Percentiles rank a stretch among this genome's conserved stretches.
Conservation (phyloP, 2,797 vertebrate species). For the Anguilla obscura region DNA sequence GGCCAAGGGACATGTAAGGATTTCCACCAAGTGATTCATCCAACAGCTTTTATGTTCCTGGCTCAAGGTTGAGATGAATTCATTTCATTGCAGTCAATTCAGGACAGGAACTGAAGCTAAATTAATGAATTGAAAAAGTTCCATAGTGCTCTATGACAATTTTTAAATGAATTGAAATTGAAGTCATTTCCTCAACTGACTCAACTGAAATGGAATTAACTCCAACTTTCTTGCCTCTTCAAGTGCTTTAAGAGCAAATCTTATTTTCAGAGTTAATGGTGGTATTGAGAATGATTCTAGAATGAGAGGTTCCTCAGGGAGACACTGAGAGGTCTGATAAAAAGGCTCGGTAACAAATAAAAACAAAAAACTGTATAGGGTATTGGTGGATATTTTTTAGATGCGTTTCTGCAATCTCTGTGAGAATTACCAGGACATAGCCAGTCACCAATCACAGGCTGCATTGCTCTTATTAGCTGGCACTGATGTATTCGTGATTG, state of each 20-base stretch:
- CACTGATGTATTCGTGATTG: neutral
- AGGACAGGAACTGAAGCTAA: neutral
- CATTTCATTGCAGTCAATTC: neutral
- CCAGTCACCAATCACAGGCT: neutral
- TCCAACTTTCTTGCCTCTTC: neutral
- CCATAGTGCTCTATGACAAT: neutral
- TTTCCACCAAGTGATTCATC: neutral
- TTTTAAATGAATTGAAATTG: neutral
- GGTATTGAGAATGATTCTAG: neutral
- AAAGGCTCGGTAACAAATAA: neutral
- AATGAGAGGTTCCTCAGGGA: neutral
- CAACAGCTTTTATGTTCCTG: neutral
- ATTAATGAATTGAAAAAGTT: neutral
- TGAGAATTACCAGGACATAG: neutral
- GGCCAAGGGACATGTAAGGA: neutral
- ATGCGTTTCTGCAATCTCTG: neutral
- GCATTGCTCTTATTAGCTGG: neutral
- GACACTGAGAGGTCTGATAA: neutral
- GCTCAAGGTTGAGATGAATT: neutral
- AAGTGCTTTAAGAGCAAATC: neutral
- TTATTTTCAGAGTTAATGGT: neutral
- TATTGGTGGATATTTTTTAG: neutral
- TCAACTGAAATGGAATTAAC: neutral
- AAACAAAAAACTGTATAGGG: neutral
- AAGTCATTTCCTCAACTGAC: neutral